Evolutionary conservation across 1,140 invertebrate species (phyloP).

Genomic region (Drosophila varians): DNA sequence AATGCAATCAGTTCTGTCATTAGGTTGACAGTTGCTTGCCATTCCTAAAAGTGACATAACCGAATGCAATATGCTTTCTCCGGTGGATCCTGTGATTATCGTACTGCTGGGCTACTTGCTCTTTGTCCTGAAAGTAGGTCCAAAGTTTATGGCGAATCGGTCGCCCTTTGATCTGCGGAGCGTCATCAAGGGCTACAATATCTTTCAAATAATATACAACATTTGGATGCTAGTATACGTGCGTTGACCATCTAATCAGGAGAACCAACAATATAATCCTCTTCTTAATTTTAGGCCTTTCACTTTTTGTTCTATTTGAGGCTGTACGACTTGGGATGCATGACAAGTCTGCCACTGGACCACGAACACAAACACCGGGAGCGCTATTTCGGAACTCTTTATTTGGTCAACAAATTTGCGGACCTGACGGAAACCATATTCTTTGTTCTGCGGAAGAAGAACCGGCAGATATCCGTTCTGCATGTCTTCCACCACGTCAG

Average conservation of each 20-base stretch:
- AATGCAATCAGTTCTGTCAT: background rate
- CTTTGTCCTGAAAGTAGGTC: too few species aligned
- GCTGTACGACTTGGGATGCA: constrained; percentile 20
- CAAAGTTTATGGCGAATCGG: too few species aligned
- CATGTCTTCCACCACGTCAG: constrained; percentile 85
- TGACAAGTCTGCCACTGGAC: constrained; percentile 16
- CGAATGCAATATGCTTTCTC: background rate
- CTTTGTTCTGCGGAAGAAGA: constrained; percentile 33
- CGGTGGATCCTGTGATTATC: background rate
- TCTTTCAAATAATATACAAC: constrained; percentile 85
- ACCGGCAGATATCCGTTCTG: constrained; percentile 40
- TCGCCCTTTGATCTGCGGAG: too few species aligned
- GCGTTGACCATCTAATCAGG: background rate
- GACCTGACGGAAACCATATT: constrained; percentile 44
- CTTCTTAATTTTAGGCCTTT: background rate
- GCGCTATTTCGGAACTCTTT: constrained; percentile 18
- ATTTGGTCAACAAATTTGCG: constrained; percentile 45
- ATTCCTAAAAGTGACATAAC: background rate
- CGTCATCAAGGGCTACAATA: constrained; percentile 75
- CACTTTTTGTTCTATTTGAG: constrained; percentile 9
- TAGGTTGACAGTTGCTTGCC: background rate
- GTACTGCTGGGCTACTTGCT: background rate
- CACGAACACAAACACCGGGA: constrained; percentile 28
- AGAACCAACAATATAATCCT: background rate
- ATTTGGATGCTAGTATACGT: constrained; percentile 15